Conservation (phyloP, 2,888 invertebrate genomes). For the Anorthoa munda region DNA sequence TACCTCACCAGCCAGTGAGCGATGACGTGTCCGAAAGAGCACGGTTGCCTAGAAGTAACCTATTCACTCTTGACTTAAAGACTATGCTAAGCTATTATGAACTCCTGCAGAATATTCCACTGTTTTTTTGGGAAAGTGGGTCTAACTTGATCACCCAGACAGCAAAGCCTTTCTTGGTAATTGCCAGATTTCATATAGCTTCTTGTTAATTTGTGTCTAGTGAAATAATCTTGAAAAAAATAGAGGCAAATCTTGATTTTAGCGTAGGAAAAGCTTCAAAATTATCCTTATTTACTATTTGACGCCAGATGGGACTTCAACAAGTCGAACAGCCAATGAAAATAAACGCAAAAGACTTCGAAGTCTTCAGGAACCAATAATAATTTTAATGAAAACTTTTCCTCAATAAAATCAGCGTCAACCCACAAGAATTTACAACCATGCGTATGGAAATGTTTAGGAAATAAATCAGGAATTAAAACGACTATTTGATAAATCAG, state of each 20-base stretch:
- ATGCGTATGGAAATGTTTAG: conserved; percentile 7
- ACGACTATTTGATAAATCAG: not conserved
- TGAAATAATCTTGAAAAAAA: too few species aligned
- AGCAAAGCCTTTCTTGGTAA: too few species aligned
- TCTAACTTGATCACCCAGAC: too few species aligned
- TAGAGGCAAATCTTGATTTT: too few species aligned
- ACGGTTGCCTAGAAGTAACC: not conserved
- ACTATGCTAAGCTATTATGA: too few species aligned
- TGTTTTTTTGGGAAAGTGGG: too few species aligned
- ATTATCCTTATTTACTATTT: not conserved
- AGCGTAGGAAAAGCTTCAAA: too few species aligned
- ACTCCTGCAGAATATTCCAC: too few species aligned
- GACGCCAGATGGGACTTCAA: not conserved
- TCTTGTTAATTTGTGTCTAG: too few species aligned
- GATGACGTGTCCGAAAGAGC: not conserved
- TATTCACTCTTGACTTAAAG: not conserved
- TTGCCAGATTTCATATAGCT: too few species aligned
- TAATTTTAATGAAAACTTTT: conserved; percentile 16
- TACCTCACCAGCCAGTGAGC: not conserved
- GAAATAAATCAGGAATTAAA: not conserved
- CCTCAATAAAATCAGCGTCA: not conserved
- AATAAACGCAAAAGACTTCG: not conserved
- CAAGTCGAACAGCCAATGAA: not conserved
- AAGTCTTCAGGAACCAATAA: not conserved
- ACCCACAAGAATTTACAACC: not conserved